Evolutionary conservation across 2,888 invertebrate species (phyloP).

Genomic region (Eilema depressum): DNA sequence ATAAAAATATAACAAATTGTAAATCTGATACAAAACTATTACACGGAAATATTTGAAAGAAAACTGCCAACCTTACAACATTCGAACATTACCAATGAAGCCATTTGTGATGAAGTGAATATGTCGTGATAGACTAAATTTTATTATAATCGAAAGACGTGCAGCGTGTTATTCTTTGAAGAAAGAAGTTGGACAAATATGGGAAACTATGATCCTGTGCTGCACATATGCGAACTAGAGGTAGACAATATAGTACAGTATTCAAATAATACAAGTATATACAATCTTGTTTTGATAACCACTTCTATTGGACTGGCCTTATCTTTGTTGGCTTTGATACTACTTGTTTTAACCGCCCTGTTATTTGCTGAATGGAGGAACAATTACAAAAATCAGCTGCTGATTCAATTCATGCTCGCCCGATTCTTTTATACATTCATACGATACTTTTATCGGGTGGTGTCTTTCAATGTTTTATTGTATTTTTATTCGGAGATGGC

Average conservation of each 20-base stretch:
- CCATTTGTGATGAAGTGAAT: not conserved
- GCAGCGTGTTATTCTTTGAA: not conserved
- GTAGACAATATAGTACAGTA: not conserved
- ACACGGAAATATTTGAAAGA: not conserved
- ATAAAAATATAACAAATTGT: not conserved
- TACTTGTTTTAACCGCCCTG: conserved; percentile 69
- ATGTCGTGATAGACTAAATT: not conserved
- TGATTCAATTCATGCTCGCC: conserved; percentile 75
- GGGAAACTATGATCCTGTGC: not conserved
- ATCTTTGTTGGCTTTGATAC: conserved; percentile 59
- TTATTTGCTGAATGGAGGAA: conserved; percentile 75
- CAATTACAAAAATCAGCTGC: conserved; percentile 74
- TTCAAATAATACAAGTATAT: conserved; percentile 6
- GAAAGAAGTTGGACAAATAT: not conserved
- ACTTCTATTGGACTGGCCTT: conserved; percentile 69
- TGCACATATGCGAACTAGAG: not conserved
- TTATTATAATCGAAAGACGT: not conserved
- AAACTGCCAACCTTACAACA: no score
- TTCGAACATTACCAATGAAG: not conserved
- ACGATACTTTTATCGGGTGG: conserved; percentile 56
- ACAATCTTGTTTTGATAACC: not conserved
- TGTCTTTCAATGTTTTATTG: conserved; percentile 53
- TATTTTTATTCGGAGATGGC: conserved; percentile 69
- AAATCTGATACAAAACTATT: not conserved
- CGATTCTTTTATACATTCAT: conserved; percentile 68